These are phyloP conservation scores for Chironomus riparius DNA, from an alignment of 2,888 invertebrate species.

Conservation along the genomic window DNA sequence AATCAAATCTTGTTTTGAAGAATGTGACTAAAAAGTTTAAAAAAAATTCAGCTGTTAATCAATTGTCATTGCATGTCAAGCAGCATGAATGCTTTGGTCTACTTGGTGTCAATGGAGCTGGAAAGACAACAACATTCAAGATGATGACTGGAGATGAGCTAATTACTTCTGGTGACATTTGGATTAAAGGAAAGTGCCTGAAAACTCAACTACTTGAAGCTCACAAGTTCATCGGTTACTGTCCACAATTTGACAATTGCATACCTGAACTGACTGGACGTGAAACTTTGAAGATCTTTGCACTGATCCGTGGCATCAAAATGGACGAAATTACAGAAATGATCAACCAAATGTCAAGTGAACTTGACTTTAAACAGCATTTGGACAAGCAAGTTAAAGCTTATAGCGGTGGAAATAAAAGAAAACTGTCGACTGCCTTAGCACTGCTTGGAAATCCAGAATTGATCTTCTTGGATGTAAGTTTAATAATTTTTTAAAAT, in stretches of 20 bases:
- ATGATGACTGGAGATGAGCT: constrained; percentile 56
- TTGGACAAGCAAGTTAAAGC: constrained; percentile 41
- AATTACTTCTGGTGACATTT: constrained; percentile 47
- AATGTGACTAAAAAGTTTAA: constrained; percentile 62
- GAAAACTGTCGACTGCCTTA: constrained; percentile 48
- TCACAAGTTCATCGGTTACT: constrained; percentile 42
- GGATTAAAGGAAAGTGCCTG: constrained; percentile 37
- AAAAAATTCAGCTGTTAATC: constrained; percentile 60
- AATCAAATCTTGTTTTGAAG: constrained; percentile 46
- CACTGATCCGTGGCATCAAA: constrained; percentile 44
- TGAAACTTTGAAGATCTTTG: constrained; percentile 47
- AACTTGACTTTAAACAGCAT: constrained; percentile 42
- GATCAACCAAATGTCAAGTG: constrained; percentile 38
- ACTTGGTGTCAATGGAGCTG: constrained; percentile 55
- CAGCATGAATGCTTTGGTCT: constrained; percentile 53
- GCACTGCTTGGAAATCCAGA: constrained; percentile 36
- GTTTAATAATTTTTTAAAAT: too few relatives aligned
- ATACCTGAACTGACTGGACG: constrained; percentile 47
- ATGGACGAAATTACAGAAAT: constrained; percentile 34
- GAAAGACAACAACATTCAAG: constrained; percentile 58
- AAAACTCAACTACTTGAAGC: constrained; percentile 37
- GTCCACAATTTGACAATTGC: constrained; percentile 50
- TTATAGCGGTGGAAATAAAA: constrained; percentile 48
- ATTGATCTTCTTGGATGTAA: constrained; percentile 20
- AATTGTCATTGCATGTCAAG: constrained; percentile 45